Percentiles rank a stretch among this genome's conserved stretches.
Evolutionary conservation across 2,888 invertebrate species (phyloP).

Genomic region (Petrolisthes cinctipes): DNA sequence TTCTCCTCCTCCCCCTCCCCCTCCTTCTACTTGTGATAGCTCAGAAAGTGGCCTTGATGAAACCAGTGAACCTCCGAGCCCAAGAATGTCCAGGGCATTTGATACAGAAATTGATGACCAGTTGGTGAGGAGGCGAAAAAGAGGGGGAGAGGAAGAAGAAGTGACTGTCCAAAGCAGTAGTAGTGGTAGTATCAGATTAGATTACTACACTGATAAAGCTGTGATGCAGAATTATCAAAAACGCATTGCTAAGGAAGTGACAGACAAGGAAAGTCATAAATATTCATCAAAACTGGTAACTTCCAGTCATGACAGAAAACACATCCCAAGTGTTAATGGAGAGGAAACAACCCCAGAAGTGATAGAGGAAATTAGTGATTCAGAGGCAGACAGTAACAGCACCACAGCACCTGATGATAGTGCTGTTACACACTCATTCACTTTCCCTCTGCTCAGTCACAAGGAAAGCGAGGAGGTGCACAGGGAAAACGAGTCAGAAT

Average conservation of each 20-base stretch:
- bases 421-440: not conserved
- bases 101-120: not conserved
- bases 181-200: not conserved
- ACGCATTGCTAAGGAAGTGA: not conserved
- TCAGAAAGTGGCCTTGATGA: no score
- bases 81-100: not conserved
- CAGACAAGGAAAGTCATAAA: no score
- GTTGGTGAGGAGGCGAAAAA: not conserved
- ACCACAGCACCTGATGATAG: not conserved
- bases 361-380: constrained; percentile 1
- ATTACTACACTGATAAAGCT: not conserved
- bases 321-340: no score
- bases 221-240: not conserved
- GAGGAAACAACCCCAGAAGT: not conserved
- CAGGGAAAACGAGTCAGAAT: not conserved
- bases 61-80: not conserved
- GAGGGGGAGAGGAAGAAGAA: not conserved
- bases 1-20: no score
- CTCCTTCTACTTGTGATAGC: no score
- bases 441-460: not conserved
- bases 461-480: not conserved
- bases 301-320: no score
- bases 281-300: no score
- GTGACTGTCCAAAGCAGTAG: not conserved
- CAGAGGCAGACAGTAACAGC: not conserved